These are phyloP conservation scores for Eutrigla gurnardus DNA, from an alignment of 2,797 vertebrate genomes.

Conservation along the genomic window DNA sequence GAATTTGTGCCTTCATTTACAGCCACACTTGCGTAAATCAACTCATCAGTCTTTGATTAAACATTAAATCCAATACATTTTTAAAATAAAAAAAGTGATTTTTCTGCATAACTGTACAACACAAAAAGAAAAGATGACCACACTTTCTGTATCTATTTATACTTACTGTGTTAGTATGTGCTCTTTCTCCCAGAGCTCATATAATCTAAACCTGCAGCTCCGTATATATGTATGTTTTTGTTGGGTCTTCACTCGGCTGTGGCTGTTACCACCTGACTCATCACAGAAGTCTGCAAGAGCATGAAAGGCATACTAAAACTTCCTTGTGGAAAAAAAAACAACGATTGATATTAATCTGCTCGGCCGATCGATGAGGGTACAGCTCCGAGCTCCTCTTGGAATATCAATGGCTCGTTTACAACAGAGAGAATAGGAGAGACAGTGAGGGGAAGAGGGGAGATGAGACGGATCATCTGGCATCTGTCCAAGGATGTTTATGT, in stretches of 20 bases:
- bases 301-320: constrained; percentile 62
- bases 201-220: constrained; percentile 23
- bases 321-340: constrained; percentile 48
- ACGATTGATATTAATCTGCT: constrained; percentile 71
- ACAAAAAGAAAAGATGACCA: not conserved
- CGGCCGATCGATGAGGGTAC: constrained; percentile 56
- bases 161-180: not conserved
- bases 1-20: constrained; percentile 54
- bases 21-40: constrained; percentile 37
- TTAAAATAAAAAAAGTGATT: constrained; percentile 16
- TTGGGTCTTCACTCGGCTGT: not conserved
- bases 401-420: constrained; percentile 67
- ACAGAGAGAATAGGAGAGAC: constrained; percentile 11
- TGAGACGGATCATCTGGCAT: constrained; percentile 52
- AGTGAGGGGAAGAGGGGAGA: constrained; percentile 7
- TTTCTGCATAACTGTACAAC: not conserved
- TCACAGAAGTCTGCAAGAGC: constrained; percentile 42
- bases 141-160: not conserved
- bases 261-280: constrained; percentile 36
- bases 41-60: constrained; percentile 22
- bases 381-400: constrained; percentile 51
- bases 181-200: constrained; percentile 8
- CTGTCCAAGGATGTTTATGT: constrained; percentile 70
- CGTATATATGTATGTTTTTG: constrained; percentile 4
- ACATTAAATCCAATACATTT: constrained; percentile 33